phyloP scores from a whole-genome alignment of 2,888 invertebrate genomes.

The Cactoblastis cactorum region DNA sequence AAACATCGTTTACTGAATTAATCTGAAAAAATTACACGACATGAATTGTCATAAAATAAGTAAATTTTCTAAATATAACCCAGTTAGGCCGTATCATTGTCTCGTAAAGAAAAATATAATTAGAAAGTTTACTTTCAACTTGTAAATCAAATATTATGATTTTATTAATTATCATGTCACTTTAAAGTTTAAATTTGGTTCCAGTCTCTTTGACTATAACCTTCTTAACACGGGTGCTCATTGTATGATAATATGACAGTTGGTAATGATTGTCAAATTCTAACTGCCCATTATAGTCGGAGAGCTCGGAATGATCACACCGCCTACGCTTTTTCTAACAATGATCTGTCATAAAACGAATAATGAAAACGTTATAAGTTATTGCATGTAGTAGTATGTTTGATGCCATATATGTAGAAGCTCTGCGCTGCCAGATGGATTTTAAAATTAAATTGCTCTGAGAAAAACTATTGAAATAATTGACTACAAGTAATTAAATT shows the following conservation, averaged over 20 bases:
- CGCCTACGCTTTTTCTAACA: constrained; percentile 41
- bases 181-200: background rate
- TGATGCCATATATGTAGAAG: background rate
- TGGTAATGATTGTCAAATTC: constrained; percentile 42
- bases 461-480: no score
- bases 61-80: no score
- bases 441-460: no score
- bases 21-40: no score
- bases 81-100: no score
- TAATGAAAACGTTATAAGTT: constrained; percentile 6
- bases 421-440: no score
- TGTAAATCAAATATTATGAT: background rate
- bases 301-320: constrained; percentile 37
- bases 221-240: constrained; percentile 46
- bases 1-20: no score
- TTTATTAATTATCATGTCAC: no score
- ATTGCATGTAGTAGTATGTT: background rate
- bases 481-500: no score
- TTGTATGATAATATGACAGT: constrained; percentile 65
- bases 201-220: constrained; percentile 21
- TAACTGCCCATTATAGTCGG: constrained; percentile 56
- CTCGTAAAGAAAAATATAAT: no score
- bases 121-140: no score
- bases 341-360: constrained; percentile 11
- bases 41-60: no score